phyloP scores from a whole-genome alignment of 2,888 invertebrate genomes.

The Leptinotarsa peninsularis region DNA sequence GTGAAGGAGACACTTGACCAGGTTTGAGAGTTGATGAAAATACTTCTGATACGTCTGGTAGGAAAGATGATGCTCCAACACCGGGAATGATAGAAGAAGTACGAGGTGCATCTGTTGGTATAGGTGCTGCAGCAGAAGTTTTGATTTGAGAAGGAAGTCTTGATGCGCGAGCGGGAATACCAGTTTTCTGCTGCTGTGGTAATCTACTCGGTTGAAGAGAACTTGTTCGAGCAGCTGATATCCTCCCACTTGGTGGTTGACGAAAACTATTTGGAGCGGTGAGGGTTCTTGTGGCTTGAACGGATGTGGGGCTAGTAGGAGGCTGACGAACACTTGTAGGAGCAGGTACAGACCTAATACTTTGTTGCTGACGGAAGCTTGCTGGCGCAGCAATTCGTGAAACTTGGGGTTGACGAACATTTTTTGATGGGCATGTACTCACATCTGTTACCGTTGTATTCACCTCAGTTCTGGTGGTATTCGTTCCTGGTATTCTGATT shows the following conservation, averaged over 20 bases:
- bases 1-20: not conserved
- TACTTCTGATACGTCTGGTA: not conserved
- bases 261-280: not conserved
- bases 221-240: not conserved
- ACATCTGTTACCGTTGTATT: not conserved
- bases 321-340: not conserved
- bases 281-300: not conserved
- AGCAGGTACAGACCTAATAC: not conserved
- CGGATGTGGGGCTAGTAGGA: not conserved
- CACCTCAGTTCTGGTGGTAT: not conserved
- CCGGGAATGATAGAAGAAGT: not conserved
- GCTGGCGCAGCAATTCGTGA: not conserved
- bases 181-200: not conserved
- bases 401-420: not conserved
- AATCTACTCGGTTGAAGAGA: too few species aligned
- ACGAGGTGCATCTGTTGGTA: not conserved
- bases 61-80: not conserved
- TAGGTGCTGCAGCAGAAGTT: not conserved
- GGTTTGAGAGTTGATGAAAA: not conserved
- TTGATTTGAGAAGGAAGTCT: constrained; percentile 2
- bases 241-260: not conserved
- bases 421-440: not conserved
- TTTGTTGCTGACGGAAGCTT: constrained; percentile 1
- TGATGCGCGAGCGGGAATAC: not conserved
- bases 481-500: not conserved